Conservation (phyloP, 2,797 vertebrate species). For the Zonotrichia albicollis region DNA sequence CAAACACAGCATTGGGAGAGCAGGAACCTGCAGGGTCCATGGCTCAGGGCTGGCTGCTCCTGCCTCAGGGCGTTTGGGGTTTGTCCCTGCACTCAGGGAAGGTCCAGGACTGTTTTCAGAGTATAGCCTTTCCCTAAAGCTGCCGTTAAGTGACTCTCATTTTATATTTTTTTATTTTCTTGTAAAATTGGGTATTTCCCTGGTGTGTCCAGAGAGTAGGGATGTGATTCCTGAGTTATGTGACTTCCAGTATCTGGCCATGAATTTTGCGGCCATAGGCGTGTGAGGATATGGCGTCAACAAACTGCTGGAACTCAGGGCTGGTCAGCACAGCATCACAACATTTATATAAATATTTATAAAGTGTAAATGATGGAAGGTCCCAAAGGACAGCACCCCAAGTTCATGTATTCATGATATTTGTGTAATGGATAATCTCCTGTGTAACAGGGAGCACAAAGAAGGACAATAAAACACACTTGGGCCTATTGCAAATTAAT, state of each 20-base stretch:
- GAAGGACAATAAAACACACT: not conserved
- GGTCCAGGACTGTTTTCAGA: not conserved
- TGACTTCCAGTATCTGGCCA: rapidly evolving
- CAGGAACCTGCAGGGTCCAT: rapidly evolving
- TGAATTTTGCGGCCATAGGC: not conserved
- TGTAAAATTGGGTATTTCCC: not conserved
- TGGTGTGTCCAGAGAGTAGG: rapidly evolving
- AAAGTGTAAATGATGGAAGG: not conserved
- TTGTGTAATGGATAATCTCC: not conserved
- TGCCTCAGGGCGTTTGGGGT: rapidly evolving
- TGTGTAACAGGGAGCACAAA: not conserved
- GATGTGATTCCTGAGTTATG: rapidly evolving
- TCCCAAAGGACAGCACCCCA: not conserved
- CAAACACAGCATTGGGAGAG: rapidly evolving
- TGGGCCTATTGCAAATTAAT: not conserved
- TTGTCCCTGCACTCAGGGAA: rapidly evolving
- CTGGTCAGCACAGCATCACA: not conserved
- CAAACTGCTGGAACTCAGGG: not conserved
- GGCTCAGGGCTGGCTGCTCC: not conserved
- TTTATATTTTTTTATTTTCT: rapidly evolving
- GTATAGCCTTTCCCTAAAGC: rapidly evolving
- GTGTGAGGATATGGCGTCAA: rapidly evolving
- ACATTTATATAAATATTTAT: rapidly evolving
- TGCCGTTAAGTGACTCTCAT: not conserved
- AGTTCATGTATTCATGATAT: rapidly evolving